These are phyloP conservation scores for Echinarachnius parma DNA, from an alignment of 53 echinoderm and acorn worm species.

Conservation along the genomic window DNA sequence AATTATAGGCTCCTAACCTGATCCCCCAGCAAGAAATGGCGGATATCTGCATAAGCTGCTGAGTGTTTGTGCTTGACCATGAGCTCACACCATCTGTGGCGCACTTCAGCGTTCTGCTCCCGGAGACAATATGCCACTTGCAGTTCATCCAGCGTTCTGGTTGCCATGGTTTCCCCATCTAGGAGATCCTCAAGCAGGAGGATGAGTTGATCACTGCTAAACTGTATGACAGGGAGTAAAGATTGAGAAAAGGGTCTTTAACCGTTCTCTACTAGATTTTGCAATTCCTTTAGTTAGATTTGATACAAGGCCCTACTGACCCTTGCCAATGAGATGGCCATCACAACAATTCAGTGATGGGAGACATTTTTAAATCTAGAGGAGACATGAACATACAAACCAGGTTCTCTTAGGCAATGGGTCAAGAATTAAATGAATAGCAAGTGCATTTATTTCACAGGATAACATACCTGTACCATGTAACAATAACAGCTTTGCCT, in stretches of 20 bases:
- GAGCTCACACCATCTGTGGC: constrained; percentile 92
- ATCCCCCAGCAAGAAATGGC: constrained; percentile 73
- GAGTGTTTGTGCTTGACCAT: constrained; percentile 64
- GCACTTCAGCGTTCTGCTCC: constrained; percentile 68
- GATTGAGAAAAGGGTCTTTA: neutral
- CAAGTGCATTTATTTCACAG: too few species aligned
- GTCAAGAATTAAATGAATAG: too few species aligned
- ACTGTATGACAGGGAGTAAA: constrained; percentile 8
- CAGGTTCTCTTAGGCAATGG: too few species aligned
- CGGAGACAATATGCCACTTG: constrained; percentile 51
- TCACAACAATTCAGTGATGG: too few species aligned
- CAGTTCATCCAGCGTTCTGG: constrained; percentile 57
- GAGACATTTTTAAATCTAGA: too few species aligned
- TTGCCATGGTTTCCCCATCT: constrained; percentile 54
- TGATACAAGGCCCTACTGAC: too few species aligned
- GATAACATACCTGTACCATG: too few species aligned
- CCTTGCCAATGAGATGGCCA: too few species aligned
- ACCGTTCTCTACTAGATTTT: too few species aligned
- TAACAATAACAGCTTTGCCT: too few species aligned
- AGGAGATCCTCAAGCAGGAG: constrained; percentile 68
- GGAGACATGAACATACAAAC: too few species aligned
- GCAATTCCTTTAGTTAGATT: too few species aligned
- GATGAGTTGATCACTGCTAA: constrained; percentile 67
- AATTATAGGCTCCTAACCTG: constrained; percentile 71
- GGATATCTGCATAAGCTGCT: constrained; percentile 70